phyloP scores from a whole-genome alignment of 2,113 vertebrate genomes.

The Hystrix cristata region DNA sequence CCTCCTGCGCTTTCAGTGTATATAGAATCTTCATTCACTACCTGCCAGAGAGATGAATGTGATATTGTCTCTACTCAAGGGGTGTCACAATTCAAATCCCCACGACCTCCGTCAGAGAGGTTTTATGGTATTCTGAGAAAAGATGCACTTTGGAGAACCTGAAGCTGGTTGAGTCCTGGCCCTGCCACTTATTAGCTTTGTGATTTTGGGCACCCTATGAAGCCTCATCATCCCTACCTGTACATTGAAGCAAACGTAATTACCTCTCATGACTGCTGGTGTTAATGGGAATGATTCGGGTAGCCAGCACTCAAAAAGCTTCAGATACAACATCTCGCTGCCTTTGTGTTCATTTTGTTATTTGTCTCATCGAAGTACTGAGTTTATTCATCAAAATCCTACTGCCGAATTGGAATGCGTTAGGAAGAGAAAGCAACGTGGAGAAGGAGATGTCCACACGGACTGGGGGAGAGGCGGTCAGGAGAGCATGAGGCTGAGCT shows the following conservation, averaged over 20 bases:
- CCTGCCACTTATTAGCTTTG: background rate
- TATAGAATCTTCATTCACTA: background rate
- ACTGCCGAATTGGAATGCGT: background rate
- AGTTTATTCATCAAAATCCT: background rate
- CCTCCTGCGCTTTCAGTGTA: background rate
- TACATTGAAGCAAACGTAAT: too few species aligned
- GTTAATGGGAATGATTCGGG: background rate
- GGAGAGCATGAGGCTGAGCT: background rate
- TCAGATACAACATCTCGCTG: background rate
- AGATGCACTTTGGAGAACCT: background rate
- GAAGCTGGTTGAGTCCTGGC: background rate
- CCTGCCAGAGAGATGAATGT: background rate
- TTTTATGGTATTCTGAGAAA: background rate
- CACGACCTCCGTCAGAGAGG: background rate
- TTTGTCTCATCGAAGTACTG: background rate
- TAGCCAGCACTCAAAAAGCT: background rate
- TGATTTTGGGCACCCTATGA: background rate
- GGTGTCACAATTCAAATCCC: background rate
- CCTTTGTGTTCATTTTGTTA: background rate
- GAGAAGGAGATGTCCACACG: background rate
- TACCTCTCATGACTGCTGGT: background rate
- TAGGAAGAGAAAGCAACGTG: background rate
- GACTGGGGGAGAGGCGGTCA: accelerated
- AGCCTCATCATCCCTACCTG: background rate
- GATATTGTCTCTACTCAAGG: background rate